Percentiles rank a stretch among this genome's conserved stretches.
Conservation (phyloP, 2,888 invertebrate species). For the Sphinx pinastri region DNA sequence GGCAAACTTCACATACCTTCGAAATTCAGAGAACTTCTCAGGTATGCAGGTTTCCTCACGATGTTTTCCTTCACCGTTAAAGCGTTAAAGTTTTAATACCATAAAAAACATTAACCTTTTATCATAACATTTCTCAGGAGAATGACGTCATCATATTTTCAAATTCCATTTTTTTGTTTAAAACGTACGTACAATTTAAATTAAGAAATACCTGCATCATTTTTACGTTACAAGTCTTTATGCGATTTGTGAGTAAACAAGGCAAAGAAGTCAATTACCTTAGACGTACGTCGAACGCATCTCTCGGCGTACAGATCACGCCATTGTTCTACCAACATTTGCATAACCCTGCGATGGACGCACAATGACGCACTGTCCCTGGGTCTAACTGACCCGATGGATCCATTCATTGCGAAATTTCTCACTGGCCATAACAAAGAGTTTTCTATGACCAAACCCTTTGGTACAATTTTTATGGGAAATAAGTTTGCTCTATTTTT, state of each 20-base stretch:
- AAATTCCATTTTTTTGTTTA: too few relatives aligned
- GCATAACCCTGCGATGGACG: slow-evolving; percentile 72
- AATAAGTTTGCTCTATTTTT: slow-evolving; percentile 79
- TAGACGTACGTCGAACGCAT: slow-evolving; percentile 32
- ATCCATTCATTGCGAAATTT: slow-evolving; percentile 73
- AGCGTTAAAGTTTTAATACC: neutral
- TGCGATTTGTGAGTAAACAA: slow-evolving; percentile 13
- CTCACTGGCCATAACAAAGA: slow-evolving; percentile 77
- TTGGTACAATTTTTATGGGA: slow-evolving; percentile 80
- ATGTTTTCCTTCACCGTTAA: neutral
- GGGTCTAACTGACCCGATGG: slow-evolving; percentile 70
- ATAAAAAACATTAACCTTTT: neutral
- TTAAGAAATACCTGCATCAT: too few relatives aligned
- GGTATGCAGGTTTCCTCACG: too few relatives aligned
- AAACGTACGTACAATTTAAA: too few relatives aligned
- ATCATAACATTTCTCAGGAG: neutral
- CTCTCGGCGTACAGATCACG: slow-evolving; percentile 42
- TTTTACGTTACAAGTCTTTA: neutral
- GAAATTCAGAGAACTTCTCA: neutral
- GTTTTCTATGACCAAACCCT: slow-evolving; percentile 68
- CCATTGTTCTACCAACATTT: slow-evolving; percentile 70
- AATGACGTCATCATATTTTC: too few relatives aligned
- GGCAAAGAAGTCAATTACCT: slow-evolving; percentile 9
- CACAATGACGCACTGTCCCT: slow-evolving; percentile 65
- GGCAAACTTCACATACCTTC: neutral